Base-by-base conservation (phyloP, 2,113 vertebrate species). In the Cettia cetti region DNA sequence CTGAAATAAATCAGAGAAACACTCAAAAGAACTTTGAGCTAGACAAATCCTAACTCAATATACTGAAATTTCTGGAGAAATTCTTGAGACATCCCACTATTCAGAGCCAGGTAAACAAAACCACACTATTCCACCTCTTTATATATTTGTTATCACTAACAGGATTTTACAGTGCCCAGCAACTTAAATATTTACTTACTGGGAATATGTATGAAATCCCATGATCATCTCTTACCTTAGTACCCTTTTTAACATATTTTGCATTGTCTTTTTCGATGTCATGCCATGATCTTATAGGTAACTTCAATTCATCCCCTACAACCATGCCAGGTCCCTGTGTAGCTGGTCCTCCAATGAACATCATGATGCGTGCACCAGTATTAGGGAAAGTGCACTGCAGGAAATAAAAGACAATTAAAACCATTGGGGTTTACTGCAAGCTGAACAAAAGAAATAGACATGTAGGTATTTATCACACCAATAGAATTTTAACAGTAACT, bases 221-320 rank as follows among this genome's bases (percentile, higher is more conserved):
- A 44, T 0, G 1, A 60, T 13, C 11, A 50, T 8, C 69, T 95
- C 96, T 98, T 97, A 99, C 99, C 98, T 99, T 99, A n/a, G 99
- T 99, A 84, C 98, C 99, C 75, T 99, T 99, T 97, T 99, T 99
- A 96, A 99, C 99, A 80, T 99, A 99, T 98, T 99, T 99, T 86
- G 99, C 99, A 94, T 99, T 99, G 95, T 99, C 99, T 96, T 99
- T 99, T 97, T 99, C 99, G 6, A 99, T 99, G 96, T 99, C 99
- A 26, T 99, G 99, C 99, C 99, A 99, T 15, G 99, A 99, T 88
- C 99, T 98, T 96, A 99, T 99, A 71, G 99, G 99, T 17, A 96
- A 98, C 96, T 99, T 99, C 89, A 99, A 82, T 64, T 99, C 99
- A 82, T 99, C 99, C 54, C 99, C 99, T 31, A 99, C 99, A 89